Evolutionary conservation across 2,113 vertebrate species (phyloP), one percentile per base, ranked within the genome.

Genomic region (Nycticorax nycticorax): DNA sequence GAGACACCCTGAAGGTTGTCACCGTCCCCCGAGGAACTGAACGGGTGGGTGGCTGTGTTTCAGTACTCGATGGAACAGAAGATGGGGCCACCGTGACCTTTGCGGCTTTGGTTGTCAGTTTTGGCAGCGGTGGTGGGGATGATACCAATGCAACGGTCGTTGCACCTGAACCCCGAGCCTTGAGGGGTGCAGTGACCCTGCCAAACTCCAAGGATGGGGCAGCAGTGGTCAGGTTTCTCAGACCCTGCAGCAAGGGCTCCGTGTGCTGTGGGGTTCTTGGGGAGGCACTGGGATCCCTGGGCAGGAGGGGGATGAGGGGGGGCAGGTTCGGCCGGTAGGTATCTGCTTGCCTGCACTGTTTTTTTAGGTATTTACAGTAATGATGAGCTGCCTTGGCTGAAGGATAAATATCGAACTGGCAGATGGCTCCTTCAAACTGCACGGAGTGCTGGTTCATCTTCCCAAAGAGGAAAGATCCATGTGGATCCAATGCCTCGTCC

Each of bases 321-420:
- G 98, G 98, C 85, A 99, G 94, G 67, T 97, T 97, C 8, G 99
- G 98, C 98, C 98, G 97, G 96, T 98, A 98, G 2, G 97, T 98
- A 73, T 99, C 99, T 17, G 98, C 98, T 94, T 99, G 99, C 97
- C 99, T 98, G 97, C 99, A 99, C 74, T 99, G 99, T 97, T 99
- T 99, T 96, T 99, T 99, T 97, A 99, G 99, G 98, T 99, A 99
- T 98, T 99, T 98, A 98, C 99, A 99, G 98, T 99, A 99, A 98
- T 99, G 98, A 92, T 99, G 98, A 98, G 99, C 98, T 98, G 99
- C 99, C 98, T 98, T 98, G n/a, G 98, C 97, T 33, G 99, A 99
- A 57, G 99, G 99, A 97, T 99, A 99, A 97, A 99, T 98, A 97
- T 99, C 99, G 60, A 99, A 99, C 96, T 99, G 99, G 97, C 99